Evolutionary conservation across 2,888 invertebrate genomes (phyloP).

Genomic region (Polymixis lichenea): DNA sequence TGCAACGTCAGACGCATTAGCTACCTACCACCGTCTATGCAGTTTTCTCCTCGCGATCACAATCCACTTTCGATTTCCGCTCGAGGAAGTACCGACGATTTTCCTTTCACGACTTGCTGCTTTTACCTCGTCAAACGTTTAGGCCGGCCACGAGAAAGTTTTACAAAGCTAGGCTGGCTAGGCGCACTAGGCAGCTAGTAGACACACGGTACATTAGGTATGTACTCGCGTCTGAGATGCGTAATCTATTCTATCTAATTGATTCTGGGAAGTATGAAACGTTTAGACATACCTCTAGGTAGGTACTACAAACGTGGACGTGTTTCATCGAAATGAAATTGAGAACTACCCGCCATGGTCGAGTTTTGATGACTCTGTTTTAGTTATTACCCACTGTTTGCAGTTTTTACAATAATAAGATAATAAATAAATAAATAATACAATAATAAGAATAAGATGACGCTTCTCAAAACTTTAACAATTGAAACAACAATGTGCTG

Average conservation of each 20-base stretch:
- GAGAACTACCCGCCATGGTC: not conserved
- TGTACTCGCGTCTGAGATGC: constrained; percentile 14
- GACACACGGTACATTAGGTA: not conserved
- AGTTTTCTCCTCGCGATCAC: constrained; percentile 84
- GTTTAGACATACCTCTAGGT: not conserved
- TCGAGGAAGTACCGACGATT: constrained; percentile 87
- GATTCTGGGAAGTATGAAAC: constrained; percentile 28
- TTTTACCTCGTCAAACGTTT: constrained; percentile 81
- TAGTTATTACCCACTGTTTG: not conserved
- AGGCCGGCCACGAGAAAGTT: constrained; percentile 76
- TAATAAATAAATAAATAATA: too few species aligned
- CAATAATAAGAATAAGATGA: too few species aligned
- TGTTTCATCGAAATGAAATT: constrained; percentile 10
- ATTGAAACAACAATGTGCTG: not conserved
- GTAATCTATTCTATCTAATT: constrained; percentile 35
- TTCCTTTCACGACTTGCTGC: constrained; percentile 86
- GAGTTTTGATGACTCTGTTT: not conserved
- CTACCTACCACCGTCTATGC: constrained; percentile 67
- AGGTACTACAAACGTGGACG: not conserved
- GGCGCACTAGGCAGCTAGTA: constrained; percentile 33
- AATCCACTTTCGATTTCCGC: constrained; percentile 89
- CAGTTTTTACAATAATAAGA: not conserved
- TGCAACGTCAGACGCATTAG: constrained; percentile 49
- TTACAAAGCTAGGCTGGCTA: constrained; percentile 49
- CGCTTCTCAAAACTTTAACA: not conserved